Conservation (phyloP, 1,140 invertebrate genomes). For the Solenopsis invicta region DNA sequence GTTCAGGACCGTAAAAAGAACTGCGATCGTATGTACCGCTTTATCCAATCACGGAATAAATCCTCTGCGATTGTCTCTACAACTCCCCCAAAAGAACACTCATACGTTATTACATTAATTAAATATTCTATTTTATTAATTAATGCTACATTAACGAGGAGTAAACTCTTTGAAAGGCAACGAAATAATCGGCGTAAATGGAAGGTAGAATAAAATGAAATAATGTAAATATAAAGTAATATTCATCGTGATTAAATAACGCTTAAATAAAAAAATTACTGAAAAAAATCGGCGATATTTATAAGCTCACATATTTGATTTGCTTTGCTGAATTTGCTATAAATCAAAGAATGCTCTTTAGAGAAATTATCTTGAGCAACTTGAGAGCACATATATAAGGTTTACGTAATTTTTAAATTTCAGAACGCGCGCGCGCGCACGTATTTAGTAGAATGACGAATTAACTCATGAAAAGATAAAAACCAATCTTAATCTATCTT, state of each 20-base stretch:
- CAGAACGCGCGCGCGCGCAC: neutral
- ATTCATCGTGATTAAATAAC: slow-evolving; percentile 10
- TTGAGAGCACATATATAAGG: neutral
- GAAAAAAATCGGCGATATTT: neutral
- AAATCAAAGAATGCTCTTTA: neutral
- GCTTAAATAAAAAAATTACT: neutral
- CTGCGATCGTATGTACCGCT: slow-evolving; percentile 4
- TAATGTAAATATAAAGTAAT: slow-evolving; percentile 18
- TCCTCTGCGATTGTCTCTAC: neutral
- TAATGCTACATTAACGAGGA: slow-evolving; percentile 12
- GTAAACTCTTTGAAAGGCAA: slow-evolving; percentile 5
- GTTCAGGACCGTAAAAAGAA: slow-evolving; percentile 22
- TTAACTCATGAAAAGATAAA: neutral
- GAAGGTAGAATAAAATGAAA: neutral
- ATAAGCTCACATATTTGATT: neutral
- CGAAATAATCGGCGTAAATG: neutral
- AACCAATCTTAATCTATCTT: neutral
- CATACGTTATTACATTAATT: neutral
- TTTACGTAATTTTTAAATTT: neutral
- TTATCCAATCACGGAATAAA: slow-evolving; percentile 45
- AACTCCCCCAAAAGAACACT: neutral
- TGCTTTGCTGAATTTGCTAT: neutral
- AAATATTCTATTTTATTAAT: slow-evolving; percentile 39
- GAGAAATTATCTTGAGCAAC: neutral
- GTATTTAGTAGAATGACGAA: neutral